Evolutionary conservation across 2,797 vertebrate genomes (phyloP).

Genomic region (Novumbra hubbsi): DNA sequence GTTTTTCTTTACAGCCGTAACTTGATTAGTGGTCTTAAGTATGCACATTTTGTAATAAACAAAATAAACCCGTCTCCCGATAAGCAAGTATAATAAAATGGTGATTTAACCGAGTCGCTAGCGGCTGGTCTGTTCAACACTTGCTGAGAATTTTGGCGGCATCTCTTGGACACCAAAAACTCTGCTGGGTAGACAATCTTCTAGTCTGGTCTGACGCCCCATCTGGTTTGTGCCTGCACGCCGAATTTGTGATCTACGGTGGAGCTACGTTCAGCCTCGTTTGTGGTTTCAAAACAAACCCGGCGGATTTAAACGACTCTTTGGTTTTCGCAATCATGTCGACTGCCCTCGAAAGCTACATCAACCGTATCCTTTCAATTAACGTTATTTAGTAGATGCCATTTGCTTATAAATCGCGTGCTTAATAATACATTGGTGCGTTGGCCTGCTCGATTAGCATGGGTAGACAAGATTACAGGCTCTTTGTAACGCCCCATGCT

Average conservation of each 20-base stretch:
- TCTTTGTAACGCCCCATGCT: not conserved
- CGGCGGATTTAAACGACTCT: conserved; percentile 6
- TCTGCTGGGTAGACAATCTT: not conserved
- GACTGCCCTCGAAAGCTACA: conserved; percentile 90
- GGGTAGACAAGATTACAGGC: too few species aligned
- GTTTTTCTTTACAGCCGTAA: too few species aligned
- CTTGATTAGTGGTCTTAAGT: too few species aligned
- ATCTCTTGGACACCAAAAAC: not conserved
- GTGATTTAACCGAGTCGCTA: too few species aligned
- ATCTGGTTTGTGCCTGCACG: not conserved
- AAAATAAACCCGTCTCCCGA: too few species aligned
- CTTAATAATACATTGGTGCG: not conserved
- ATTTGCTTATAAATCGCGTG: not conserved
- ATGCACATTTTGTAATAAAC: too few species aligned
- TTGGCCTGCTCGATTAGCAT: not conserved
- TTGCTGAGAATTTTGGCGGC: not conserved
- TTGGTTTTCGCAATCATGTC: conserved; percentile 75
- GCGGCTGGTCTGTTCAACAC: not conserved
- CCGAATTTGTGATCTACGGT: not conserved
- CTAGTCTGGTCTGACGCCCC: conserved; percentile 3
- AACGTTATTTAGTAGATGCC: not conserved
- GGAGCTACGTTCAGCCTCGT: not conserved
- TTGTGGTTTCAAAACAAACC: not conserved
- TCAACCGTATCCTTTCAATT: conserved; percentile 89
- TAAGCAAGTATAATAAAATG: too few species aligned